These are phyloP conservation scores for Otis tarda DNA, from an alignment of 2,113 vertebrate species.

Conservation along the genomic window DNA sequence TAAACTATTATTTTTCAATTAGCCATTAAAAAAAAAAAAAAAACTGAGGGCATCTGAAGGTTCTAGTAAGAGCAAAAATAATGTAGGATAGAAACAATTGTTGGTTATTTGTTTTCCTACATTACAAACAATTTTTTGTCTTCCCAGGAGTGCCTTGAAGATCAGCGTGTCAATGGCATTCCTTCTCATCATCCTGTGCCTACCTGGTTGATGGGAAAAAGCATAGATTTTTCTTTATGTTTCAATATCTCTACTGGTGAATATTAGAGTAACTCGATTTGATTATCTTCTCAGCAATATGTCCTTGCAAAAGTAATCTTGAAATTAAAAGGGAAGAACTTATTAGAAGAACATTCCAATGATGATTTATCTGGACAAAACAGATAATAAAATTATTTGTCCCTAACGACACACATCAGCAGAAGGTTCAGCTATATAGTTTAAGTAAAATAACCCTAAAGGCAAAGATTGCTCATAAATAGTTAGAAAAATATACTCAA, in stretches of 20 bases:
- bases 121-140: background rate
- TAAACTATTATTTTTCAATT: background rate
- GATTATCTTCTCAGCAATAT: background rate
- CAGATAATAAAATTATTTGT: background rate
- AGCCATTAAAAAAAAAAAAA: background rate
- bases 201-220: background rate
- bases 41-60: background rate
- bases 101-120: background rate
- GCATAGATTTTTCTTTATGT: accelerated
- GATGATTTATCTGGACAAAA: background rate
- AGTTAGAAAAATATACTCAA: background rate
- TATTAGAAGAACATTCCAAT: background rate
- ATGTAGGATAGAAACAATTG: background rate
- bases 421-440: background rate
- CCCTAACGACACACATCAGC: background rate
- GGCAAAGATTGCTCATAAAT: background rate
- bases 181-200: background rate
- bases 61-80: background rate
- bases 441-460: background rate
- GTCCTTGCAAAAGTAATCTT: background rate
- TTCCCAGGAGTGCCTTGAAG: background rate
- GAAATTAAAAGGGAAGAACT: background rate
- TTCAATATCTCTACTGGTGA: background rate
- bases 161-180: background rate
- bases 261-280: background rate